phyloP scores from a whole-genome alignment of 2,888 invertebrate genomes.

The Conistra vaccinii region DNA sequence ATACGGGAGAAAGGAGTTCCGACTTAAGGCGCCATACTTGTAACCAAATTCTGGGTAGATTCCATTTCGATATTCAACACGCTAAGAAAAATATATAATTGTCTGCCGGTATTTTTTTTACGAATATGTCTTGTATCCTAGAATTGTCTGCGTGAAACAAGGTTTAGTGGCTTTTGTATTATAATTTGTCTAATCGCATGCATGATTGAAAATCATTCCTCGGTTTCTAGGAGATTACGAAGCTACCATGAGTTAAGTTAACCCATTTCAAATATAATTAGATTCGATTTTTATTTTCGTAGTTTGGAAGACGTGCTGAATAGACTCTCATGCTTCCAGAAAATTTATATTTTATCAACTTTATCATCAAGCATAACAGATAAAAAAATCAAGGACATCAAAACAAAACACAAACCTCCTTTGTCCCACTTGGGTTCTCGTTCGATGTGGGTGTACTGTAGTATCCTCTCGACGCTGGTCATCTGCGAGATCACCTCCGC shows the following conservation, averaged over 20 bases:
- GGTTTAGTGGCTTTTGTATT: neutral
- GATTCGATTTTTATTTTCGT: neutral
- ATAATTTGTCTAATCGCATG: neutral
- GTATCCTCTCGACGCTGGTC: conserved; percentile 93
- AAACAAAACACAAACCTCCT: conserved; percentile 78
- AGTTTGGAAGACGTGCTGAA: neutral
- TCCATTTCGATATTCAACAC: too few species aligned
- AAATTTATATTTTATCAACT: too few species aligned
- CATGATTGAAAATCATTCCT: neutral
- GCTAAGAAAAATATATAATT: too few species aligned
- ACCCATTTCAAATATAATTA: neutral
- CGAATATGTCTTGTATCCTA: neutral
- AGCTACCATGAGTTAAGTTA: neutral
- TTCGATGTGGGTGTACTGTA: conserved; percentile 93
- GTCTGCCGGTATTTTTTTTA: too few species aligned
- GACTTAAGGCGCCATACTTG: too few species aligned
- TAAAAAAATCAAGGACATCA: too few species aligned
- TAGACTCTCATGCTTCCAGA: neutral
- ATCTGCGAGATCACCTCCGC: conserved; percentile 93
- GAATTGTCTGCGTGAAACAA: neutral
- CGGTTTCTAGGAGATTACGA: neutral
- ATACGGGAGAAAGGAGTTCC: too few species aligned
- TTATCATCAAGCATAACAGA: too few species aligned
- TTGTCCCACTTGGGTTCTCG: conserved; percentile 90
- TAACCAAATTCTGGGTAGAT: too few species aligned